Percentiles rank a stretch among this genome's conserved stretches.
These are phyloP conservation scores for Drosophila pruinosa DNA, from an alignment of 1,140 invertebrate species.

Conservation along the genomic window DNA sequence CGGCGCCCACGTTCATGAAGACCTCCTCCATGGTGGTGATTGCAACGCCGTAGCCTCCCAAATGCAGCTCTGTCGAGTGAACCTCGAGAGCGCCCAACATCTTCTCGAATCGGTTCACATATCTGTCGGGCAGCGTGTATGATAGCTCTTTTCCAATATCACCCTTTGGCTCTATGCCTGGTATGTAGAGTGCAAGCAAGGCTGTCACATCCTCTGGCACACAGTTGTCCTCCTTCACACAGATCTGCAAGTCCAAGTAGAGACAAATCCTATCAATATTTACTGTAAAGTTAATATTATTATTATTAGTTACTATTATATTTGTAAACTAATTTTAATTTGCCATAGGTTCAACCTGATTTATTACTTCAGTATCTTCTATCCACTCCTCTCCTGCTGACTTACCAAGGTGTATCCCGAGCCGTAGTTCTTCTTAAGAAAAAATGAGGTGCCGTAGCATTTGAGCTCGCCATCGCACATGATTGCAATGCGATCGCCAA, in stretches of 20 bases:
- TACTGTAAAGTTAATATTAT: no score
- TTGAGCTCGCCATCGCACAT: conserved; percentile 92
- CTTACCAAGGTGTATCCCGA: conserved; percentile 73
- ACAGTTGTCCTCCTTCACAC: conserved; percentile 72
- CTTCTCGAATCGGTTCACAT: conserved; percentile 61
- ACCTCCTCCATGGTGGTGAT: conserved; percentile 97
- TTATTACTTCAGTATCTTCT: no score
- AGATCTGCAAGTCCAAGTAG: conserved; percentile 54
- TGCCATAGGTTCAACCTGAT: no score
- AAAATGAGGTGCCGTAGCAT: conserved; percentile 93
- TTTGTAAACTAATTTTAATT: no score
- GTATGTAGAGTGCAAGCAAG: conserved; percentile 64
- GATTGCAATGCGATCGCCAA: conserved; percentile 96
- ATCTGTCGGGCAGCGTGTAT: conserved; percentile 65
- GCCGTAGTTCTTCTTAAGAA: conserved; percentile 93
- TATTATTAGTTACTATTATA: no score
- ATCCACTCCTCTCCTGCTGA: no score
- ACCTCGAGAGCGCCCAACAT: conserved; percentile 72
- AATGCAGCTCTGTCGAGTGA: conserved; percentile 37
- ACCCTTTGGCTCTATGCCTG: conserved; percentile 60
- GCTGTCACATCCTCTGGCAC: conserved; percentile 55
- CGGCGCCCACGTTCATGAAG: conserved; percentile 85
- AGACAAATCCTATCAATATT: no score
- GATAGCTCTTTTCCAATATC: conserved; percentile 76
- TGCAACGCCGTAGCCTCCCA: conserved; percentile 94